Evolutionary conservation across 1,140 invertebrate species (phyloP).

Genomic region (Steinernema feltiae): DNA sequence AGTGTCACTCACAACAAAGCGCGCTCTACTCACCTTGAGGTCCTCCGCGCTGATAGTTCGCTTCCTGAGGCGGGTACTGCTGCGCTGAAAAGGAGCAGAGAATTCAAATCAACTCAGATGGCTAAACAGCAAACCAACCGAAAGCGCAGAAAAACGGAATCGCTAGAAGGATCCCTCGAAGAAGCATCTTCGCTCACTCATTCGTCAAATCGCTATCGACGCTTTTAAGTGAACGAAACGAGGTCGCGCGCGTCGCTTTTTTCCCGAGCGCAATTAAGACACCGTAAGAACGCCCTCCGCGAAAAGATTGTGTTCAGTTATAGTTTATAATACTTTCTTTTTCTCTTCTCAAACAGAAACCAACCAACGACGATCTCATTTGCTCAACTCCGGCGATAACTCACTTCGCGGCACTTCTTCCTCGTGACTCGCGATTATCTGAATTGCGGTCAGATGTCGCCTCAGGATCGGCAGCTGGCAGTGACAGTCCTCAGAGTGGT

Average conservation of each 20-base stretch:
- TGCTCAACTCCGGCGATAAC: slow-evolving; percentile 10
- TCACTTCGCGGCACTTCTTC: not conserved
- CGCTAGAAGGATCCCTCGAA: not conserved
- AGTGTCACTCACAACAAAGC: not conserved
- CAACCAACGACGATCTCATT: not conserved
- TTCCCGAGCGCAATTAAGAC: not conserved
- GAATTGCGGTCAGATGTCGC: not conserved
- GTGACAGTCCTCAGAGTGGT: slow-evolving; percentile 49
- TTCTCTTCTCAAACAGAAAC: not conserved
- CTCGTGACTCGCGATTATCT: not conserved
- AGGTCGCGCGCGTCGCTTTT: slow-evolving; percentile 12
- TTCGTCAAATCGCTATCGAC: not conserved
- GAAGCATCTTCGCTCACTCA: slow-evolving; percentile 1
- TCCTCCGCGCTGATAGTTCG: not conserved
- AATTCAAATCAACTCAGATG: not conserved
- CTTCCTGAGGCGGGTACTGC: not conserved
- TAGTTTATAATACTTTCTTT: not conserved
- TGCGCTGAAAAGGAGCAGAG: not conserved
- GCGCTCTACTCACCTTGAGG: not conserved
- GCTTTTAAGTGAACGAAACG: not conserved
- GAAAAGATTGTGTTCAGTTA: slow-evolving; percentile 4
- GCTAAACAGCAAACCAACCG: not conserved
- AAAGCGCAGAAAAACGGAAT: slow-evolving; percentile 11
- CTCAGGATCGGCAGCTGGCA: slow-evolving; percentile 35
- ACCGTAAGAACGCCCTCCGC: slow-evolving; percentile 9